Conservation (phyloP, 1,140 invertebrate species). For the Drosophila biarmipes region DNA sequence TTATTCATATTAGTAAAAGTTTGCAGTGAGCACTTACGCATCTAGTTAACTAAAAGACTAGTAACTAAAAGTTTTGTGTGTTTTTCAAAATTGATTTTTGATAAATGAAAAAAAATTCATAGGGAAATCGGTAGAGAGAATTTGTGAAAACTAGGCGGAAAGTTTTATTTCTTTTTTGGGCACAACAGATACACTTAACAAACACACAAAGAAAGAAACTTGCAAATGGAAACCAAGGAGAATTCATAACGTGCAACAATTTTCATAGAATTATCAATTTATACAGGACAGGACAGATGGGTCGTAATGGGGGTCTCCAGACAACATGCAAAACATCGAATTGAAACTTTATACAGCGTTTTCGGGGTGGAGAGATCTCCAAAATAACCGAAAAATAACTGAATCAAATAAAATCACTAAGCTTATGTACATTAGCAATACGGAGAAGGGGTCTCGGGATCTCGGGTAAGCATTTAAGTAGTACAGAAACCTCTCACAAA, state of each 20-base stretch:
- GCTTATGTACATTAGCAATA: slow-evolving; percentile 52
- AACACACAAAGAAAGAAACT: slow-evolving; percentile 53
- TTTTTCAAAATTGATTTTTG: slow-evolving; percentile 28
- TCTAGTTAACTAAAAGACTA: slow-evolving; percentile 42
- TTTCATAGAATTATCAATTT: slow-evolving; percentile 7
- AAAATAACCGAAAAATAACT: slow-evolving; percentile 13
- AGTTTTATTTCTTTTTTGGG: slow-evolving; percentile 22
- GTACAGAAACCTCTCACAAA: slow-evolving; percentile 80
- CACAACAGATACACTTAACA: slow-evolving; percentile 58
- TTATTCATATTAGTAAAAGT: slow-evolving; percentile 48
- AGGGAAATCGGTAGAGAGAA: slow-evolving; percentile 31
- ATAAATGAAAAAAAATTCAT: slow-evolving; percentile 46
- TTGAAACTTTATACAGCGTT: slow-evolving; percentile 47
- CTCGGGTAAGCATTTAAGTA: slow-evolving; percentile 60
- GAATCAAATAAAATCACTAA: slow-evolving; percentile 25
- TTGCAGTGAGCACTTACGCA: slow-evolving; percentile 40
- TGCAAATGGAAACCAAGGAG: slow-evolving; percentile 38
- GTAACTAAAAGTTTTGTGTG: slow-evolving; percentile 43
- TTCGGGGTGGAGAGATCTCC: neutral
- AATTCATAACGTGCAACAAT: slow-evolving; percentile 58
- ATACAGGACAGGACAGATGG: slow-evolving; percentile 13
- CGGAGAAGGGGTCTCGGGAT: neutral
- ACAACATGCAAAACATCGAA: slow-evolving; percentile 47
- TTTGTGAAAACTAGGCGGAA: slow-evolving; percentile 27
- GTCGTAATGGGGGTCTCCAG: neutral